These are phyloP conservation scores for Zaprionus lachaisei DNA, from an alignment of 1,140 invertebrate genomes.

Conservation along the genomic window DNA sequence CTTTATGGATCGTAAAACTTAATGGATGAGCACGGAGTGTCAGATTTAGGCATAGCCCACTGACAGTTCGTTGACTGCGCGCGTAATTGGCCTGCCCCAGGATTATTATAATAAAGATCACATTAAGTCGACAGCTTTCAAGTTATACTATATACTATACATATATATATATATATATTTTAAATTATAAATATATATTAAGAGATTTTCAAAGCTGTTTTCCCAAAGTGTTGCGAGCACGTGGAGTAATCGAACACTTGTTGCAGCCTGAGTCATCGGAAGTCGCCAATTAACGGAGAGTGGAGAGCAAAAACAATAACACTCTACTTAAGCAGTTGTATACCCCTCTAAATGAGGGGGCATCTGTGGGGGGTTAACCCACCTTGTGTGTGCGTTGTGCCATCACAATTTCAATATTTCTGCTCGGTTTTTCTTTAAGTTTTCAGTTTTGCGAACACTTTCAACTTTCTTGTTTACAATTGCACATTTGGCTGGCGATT, in stretches of 20 bases:
- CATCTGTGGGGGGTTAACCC: neutral
- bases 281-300: neutral
- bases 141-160: neutral
- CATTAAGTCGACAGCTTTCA: neutral
- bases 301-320: neutral
- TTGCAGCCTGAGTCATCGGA: slow-evolving; percentile 33
- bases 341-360: neutral
- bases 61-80: slow-evolving; percentile 6
- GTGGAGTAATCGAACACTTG: slow-evolving; percentile 28
- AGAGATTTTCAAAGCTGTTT: slow-evolving; percentile 27
- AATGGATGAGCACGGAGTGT: slow-evolving; percentile 12
- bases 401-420: neutral
- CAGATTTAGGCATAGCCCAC: slow-evolving; percentile 7
- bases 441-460: slow-evolving; percentile 14
- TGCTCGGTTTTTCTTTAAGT: slow-evolving; percentile 52
- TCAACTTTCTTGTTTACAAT: slow-evolving; percentile 29
- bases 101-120: slow-evolving; percentile 8
- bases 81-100: slow-evolving; percentile 6
- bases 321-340: neutral
- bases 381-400: slow-evolving; percentile 33
- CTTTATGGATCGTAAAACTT: slow-evolving; percentile 25
- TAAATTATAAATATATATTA: neutral
- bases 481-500: slow-evolving; percentile 28
- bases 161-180: too few species aligned
- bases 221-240: neutral